A percentile compares a stretch with the other conserved stretches of the same genome.
Conservation (phyloP, 1,140 invertebrate genomes). For the Zaprionus camerounensis region DNA sequence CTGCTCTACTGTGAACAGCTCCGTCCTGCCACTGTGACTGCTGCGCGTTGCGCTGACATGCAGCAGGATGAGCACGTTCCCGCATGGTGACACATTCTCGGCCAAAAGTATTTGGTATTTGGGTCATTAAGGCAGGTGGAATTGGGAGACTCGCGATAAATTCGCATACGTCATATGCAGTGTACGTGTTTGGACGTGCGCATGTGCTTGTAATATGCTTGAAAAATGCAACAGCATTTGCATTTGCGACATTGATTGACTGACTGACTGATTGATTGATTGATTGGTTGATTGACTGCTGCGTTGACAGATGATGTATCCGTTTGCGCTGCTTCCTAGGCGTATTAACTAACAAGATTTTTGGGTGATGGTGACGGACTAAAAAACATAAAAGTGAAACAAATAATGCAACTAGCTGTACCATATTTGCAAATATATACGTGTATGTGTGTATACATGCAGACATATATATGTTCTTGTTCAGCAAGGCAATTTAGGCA, state of each 20-base stretch:
- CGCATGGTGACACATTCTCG: neutral
- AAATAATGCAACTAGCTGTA: neutral
- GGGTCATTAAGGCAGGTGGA: conserved; percentile 1
- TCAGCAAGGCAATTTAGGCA: neutral
- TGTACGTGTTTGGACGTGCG: conserved; percentile 12
- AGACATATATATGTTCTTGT: neutral
- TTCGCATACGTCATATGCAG: neutral
- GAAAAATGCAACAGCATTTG: conserved; percentile 12
- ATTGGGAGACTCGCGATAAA: neutral
- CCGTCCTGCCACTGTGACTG: neutral
- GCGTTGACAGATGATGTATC: conserved; percentile 13
- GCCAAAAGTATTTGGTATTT: conserved; percentile 1
- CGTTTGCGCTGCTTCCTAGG: neutral
- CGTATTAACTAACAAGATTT: neutral
- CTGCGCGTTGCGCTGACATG: neutral
- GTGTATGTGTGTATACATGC: neutral
- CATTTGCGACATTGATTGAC: conserved; percentile 23
- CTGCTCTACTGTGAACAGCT: neutral
- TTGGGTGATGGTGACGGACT: neutral
- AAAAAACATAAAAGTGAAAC: neutral
- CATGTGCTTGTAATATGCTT: conserved; percentile 4
- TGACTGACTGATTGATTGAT: neutral
- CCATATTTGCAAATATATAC: neutral
- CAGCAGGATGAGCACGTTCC: conserved; percentile 13
- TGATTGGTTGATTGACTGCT: neutral